Evolutionary conservation across 2,888 invertebrate species (phyloP).

Genomic region (Acholoe squamosa): DNA sequence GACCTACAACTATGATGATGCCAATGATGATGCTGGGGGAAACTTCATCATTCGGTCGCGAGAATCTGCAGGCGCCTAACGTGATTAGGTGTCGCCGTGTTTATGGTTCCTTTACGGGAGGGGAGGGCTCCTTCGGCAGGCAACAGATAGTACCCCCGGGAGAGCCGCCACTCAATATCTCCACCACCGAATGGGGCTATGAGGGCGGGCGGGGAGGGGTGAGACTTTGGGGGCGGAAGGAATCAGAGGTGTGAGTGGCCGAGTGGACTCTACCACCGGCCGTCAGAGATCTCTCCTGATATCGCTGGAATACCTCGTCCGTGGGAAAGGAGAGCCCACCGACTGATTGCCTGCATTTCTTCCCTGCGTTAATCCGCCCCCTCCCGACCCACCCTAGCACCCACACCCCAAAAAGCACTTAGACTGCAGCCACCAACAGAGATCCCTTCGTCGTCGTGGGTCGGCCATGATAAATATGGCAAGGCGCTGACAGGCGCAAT

Average conservation of each 20-base stretch:
- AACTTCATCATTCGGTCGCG: constrained; percentile 22
- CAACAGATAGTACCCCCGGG: constrained; percentile 52
- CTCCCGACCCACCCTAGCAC: too few species aligned
- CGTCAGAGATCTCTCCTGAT: background rate
- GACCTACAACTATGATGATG: background rate
- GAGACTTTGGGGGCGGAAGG: background rate
- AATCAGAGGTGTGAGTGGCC: constrained; percentile 21
- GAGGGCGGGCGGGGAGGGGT: background rate
- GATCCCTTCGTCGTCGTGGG: background rate
- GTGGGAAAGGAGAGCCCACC: background rate
- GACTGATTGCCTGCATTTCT: background rate
- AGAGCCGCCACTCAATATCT: constrained; percentile 32
- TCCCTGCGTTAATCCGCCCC: background rate
- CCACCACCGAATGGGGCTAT: background rate
- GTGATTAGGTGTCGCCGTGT: constrained; percentile 50
- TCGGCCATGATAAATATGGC: background rate
- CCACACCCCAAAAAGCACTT: background rate
- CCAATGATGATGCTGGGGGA: background rate
- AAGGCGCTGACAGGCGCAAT: background rate
- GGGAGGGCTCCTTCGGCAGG: background rate
- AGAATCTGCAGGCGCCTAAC: constrained; percentile 29
- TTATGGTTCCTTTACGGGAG: constrained; percentile 15
- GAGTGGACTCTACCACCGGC: background rate
- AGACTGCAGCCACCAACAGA: background rate
- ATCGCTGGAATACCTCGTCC: background rate